Percentiles rank a stretch among this genome's conserved stretches.
These are phyloP conservation scores for Neuroterus valhalla DNA, from an alignment of 1,140 invertebrate species.

Conservation along the genomic window DNA sequence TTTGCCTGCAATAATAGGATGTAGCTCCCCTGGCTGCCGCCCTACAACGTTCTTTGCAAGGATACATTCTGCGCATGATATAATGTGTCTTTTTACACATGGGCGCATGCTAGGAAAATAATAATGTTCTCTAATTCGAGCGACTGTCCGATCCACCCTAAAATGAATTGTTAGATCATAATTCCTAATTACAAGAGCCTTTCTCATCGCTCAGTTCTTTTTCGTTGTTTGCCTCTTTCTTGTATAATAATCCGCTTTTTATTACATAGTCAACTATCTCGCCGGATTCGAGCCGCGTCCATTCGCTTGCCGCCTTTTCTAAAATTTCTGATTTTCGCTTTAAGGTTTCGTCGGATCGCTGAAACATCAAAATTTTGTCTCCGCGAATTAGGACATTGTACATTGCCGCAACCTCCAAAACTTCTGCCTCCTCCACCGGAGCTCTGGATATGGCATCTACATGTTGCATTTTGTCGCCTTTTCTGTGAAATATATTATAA, in stretches of 20 bases:
- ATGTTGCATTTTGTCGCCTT: too few relatives aligned
- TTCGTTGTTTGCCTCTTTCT: neutral
- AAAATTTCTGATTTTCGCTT: neutral
- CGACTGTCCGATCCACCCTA: conserved; percentile 36
- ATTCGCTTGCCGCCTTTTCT: neutral
- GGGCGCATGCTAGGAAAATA: conserved; percentile 40
- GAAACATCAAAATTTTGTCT: conserved; percentile 1
- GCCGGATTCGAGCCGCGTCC: neutral
- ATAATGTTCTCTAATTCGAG: conserved; percentile 35
- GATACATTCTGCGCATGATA: conserved; percentile 31
- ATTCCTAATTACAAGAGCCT: conserved; percentile 35
- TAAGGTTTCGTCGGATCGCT: neutral
- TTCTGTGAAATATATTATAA: too few relatives aligned
- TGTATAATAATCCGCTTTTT: neutral
- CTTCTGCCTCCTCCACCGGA: too few relatives aligned
- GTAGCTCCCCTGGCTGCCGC: neutral
- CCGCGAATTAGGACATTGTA: too few relatives aligned
- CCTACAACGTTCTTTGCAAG: neutral
- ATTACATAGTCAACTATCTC: neutral
- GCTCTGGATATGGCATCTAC: too few relatives aligned
- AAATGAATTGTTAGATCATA: conserved; percentile 38
- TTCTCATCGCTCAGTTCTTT: conserved; percentile 33
- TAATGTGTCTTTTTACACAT: conserved; percentile 31
- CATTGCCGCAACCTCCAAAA: too few relatives aligned
- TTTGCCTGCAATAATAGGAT: conserved; percentile 20